Percentiles rank a stretch among this genome's conserved stretches.
Conservation (phyloP, 2,797 vertebrate genomes). For the Bovichtus variegatus region DNA sequence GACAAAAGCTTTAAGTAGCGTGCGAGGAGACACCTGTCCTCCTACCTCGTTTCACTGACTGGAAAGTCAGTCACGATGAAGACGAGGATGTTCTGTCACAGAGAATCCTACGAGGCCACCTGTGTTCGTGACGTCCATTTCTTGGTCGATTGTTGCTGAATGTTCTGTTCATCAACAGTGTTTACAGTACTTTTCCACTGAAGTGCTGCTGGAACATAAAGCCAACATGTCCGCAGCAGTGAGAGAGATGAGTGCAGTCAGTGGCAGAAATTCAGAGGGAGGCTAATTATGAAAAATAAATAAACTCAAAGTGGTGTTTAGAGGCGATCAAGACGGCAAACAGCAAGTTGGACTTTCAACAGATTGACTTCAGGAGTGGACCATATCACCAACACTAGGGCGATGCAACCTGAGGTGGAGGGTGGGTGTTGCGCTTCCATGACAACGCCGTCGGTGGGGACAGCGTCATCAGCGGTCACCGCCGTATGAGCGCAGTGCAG, state of each 20-base stretch:
- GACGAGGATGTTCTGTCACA: slow-evolving; percentile 1
- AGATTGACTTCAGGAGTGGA: neutral
- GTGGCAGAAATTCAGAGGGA: neutral
- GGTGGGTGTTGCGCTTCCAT: neutral
- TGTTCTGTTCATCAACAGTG: slow-evolving; percentile 2
- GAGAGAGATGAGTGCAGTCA: neutral
- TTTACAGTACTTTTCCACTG: neutral
- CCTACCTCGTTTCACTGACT: slow-evolving; percentile 1
- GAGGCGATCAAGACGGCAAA: neutral
- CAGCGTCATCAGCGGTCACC: neutral
- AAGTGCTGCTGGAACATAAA: slow-evolving; percentile 12
- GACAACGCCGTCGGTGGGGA: neutral
- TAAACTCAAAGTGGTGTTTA: slow-evolving; percentile 1
- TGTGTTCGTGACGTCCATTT: slow-evolving; percentile 8
- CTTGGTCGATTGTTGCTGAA: slow-evolving; percentile 14
- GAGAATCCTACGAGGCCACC: neutral
- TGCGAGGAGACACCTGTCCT: neutral
- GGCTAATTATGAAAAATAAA: slow-evolving; percentile 4
- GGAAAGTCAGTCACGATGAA: neutral
- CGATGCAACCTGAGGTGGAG: too few relatives aligned
- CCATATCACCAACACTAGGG: neutral
- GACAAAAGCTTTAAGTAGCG: neutral
- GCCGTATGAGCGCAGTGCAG: too few relatives aligned
- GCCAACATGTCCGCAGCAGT: slow-evolving; percentile 1
- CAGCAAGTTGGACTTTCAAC: neutral